Evolutionary conservation across 1,140 invertebrate genomes (phyloP), one percentile per base, ranked within the genome.

Genomic region (Drosophila ironensis): DNA sequence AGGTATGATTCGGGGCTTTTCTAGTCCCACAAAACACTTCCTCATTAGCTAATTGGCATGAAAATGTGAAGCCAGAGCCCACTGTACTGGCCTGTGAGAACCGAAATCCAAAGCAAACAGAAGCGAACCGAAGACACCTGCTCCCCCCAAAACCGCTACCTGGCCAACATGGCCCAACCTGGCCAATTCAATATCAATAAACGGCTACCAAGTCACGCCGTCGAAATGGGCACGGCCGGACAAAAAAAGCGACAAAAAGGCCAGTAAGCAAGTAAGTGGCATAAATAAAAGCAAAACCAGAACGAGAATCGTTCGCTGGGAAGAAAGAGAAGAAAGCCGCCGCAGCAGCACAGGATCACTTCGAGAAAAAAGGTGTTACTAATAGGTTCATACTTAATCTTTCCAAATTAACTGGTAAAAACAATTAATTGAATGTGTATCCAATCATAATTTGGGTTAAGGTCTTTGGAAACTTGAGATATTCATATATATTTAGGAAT

Each of bases 41-140:
- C 78, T 78, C 71, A 77, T 84, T 86, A 72, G 69, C 78, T 84
- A 84, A 86, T 86, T 84, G 70, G 57, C 81, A 74, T 86, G 73
- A 86, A 84, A 71, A 67, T 51, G n/a, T 25, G 38, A 53, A 64
- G 51, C 48, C 51, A 37, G 42, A 24, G 17, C 38, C 73, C 80
- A 84, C 78, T 86, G 78, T 73, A 59, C 73, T 38, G 41, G 33
- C 9, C 19, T 40, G 46, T 60, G 66, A 73, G 76, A 81, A 80
- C 54, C 57, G 30, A 35, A 22, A 14, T 8, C 30, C 44, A 9
- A n/a, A n/a, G n/a, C n/a, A n/a, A n/a, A n/a, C n/a, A n/a, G n/a
- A n/a, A n/a, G n/a, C n/a, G n/a, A n/a, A n/a, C n/a, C n/a, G n/a
- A n/a, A n/a, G n/a, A n/a, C n/a, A n/a, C n/a, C n/a, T 33, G 14